These are phyloP conservation scores for Peromyscus melanophrys DNA, from an alignment of 2,797 vertebrate genomes.

Conservation along the genomic window DNA sequence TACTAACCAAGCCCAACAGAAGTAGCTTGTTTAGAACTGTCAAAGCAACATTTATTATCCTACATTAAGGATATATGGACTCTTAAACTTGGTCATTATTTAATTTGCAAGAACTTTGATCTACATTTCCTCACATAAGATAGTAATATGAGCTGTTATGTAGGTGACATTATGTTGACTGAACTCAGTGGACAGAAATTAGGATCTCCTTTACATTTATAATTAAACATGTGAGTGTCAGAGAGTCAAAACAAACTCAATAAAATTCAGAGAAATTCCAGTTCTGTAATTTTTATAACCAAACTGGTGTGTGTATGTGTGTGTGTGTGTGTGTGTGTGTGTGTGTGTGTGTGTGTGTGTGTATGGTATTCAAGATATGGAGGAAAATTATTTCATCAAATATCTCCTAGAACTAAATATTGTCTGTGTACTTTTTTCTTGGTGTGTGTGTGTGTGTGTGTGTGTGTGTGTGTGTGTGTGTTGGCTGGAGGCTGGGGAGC, in stretches of 20 bases:
- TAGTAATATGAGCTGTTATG: not conserved
- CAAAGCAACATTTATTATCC: not conserved
- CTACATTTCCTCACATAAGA: not conserved
- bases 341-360: no score
- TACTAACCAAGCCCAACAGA: not conserved
- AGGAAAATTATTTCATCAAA: not conserved
- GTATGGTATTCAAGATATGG: not conserved
- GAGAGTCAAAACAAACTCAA: not conserved
- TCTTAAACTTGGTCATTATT: not conserved
- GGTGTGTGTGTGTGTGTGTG: no score
- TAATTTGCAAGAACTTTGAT: not conserved
- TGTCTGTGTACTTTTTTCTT: not conserved
- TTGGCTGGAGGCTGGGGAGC: not conserved
- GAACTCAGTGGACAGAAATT: not conserved
- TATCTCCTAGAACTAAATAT: not conserved
- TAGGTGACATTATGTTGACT: not conserved
- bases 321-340: no score
- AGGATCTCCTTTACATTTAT: not conserved
- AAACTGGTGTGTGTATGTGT: not conserved
- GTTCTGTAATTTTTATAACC: not conserved
- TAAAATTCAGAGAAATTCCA: not conserved
- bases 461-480: no score
- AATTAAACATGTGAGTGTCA: not conserved
- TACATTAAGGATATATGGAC: not conserved
- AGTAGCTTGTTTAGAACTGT: not conserved